phyloP scores from a whole-genome alignment of 2,888 invertebrate species.

The Pyrochroa serraticornis region DNA sequence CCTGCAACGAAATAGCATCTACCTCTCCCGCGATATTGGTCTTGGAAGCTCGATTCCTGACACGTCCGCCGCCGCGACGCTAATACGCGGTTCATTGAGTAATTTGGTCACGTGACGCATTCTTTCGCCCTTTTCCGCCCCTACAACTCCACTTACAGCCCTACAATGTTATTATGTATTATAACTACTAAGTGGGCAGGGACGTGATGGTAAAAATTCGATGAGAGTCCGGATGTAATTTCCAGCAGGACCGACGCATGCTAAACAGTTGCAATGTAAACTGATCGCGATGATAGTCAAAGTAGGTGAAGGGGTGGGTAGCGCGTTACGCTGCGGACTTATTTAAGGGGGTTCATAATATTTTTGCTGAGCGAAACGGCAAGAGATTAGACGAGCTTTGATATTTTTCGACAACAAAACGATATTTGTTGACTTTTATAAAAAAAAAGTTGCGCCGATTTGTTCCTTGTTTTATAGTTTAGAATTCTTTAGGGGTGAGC shows the following conservation, averaged over 20 bases:
- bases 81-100: slow-evolving; percentile 56
- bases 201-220: slow-evolving; percentile 46
- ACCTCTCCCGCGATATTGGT: slow-evolving; percentile 28
- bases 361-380: too few species aligned
- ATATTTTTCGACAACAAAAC: too few species aligned
- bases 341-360: too few species aligned
- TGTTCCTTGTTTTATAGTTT: too few species aligned
- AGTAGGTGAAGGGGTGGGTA: too few species aligned
- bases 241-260: too few species aligned
- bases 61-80: slow-evolving; percentile 44
- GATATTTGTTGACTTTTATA: not conserved
- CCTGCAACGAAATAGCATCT: not conserved
- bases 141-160: slow-evolving; percentile 44
- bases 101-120: slow-evolving; percentile 58
- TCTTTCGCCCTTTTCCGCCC: slow-evolving; percentile 46
- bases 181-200: slow-evolving; percentile 49
- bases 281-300: too few species aligned
- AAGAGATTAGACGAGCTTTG: too few species aligned
- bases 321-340: too few species aligned
- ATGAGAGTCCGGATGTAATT: slow-evolving; percentile 15
- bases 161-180: slow-evolving; percentile 53
- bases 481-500: too few species aligned
- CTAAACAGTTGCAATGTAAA: too few species aligned
- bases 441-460: not conserved
- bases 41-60: slow-evolving; percentile 42